Percentiles rank a stretch among this genome's conserved stretches.
Conservation (phyloP, 2,888 invertebrate genomes). For the Drepana falcataria region DNA sequence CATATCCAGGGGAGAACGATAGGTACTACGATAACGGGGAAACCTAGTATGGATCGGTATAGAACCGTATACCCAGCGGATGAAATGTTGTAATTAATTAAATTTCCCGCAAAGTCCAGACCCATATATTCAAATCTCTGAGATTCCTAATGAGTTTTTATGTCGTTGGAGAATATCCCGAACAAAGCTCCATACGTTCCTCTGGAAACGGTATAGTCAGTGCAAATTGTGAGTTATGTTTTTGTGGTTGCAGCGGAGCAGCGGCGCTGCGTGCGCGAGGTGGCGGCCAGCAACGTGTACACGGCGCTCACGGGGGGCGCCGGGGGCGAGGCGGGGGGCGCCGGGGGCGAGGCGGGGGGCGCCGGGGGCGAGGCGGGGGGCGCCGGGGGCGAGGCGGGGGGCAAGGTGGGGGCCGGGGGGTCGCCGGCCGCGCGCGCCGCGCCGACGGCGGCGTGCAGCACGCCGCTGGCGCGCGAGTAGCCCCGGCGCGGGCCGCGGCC, state of each 20-base stretch:
- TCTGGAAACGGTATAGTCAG: too few relatives aligned
- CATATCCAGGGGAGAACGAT: too few relatives aligned
- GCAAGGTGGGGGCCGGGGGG: conserved; percentile 27
- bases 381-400: conserved; percentile 5
- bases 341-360: conserved; percentile 8
- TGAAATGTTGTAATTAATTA: too few relatives aligned
- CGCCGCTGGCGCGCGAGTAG: conserved; percentile 61
- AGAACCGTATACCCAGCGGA: too few relatives aligned
- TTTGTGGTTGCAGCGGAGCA: conserved; percentile 58
- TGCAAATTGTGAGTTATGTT: not conserved
- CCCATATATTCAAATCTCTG: too few relatives aligned
- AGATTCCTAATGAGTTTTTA: too few relatives aligned
- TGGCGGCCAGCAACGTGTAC: conserved; percentile 61
- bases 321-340: conserved; percentile 7
- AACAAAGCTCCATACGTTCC: not conserved
- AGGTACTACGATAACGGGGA: too few relatives aligned
- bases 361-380: conserved; percentile 11
- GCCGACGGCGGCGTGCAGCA: conserved; percentile 59
- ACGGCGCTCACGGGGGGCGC: conserved; percentile 43
- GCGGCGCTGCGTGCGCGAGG: conserved; percentile 68
- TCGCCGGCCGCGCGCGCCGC: conserved; percentile 26
- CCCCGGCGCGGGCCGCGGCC: conserved; percentile 5
- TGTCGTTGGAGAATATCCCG: too few relatives aligned
- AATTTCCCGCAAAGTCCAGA: too few relatives aligned
- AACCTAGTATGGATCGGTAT: too few relatives aligned